These are phyloP conservation scores for Ceratina australensis DNA, from an alignment of 1,140 invertebrate species.

Conservation along the genomic window DNA sequence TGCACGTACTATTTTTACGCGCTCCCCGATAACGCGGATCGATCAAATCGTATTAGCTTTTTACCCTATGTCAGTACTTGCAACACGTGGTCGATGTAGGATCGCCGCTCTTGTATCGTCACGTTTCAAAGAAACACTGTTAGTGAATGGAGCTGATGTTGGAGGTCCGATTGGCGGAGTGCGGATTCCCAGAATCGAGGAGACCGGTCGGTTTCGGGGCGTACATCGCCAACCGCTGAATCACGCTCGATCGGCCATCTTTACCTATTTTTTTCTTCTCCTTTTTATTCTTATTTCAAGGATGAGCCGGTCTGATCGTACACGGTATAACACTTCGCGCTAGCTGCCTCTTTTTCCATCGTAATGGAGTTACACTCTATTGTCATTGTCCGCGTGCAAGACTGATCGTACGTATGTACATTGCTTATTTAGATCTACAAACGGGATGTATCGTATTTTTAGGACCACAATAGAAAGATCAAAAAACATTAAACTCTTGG, in stretches of 20 bases:
- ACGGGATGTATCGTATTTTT: no score
- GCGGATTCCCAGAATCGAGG: conserved; percentile 59
- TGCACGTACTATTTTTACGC: neutral
- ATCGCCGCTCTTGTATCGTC: conserved; percentile 9
- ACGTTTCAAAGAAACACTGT: conserved; percentile 30
- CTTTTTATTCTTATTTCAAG: neutral
- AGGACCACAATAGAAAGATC: no score
- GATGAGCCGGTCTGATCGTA: neutral
- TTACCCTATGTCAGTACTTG: neutral
- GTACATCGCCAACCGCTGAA: conserved; percentile 67
- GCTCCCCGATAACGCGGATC: neutral
- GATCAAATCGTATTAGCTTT: neutral
- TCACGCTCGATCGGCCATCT: conserved; percentile 64
- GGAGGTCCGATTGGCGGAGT: conserved; percentile 57
- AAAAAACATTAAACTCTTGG: no score
- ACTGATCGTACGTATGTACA: no score
- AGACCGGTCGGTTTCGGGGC: conserved; percentile 48
- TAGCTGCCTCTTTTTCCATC: neutral
- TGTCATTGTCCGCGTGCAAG: no score
- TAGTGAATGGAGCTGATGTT: conserved; percentile 41
- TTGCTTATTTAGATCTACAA: no score
- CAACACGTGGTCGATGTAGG: neutral
- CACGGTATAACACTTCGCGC: conserved; percentile 15
- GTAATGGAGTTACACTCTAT: neutral
- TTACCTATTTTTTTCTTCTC: conserved; percentile 56